Evolutionary conservation across 2,113 vertebrate genomes (phyloP).

Genomic region (Haemorhous mexicanus): DNA sequence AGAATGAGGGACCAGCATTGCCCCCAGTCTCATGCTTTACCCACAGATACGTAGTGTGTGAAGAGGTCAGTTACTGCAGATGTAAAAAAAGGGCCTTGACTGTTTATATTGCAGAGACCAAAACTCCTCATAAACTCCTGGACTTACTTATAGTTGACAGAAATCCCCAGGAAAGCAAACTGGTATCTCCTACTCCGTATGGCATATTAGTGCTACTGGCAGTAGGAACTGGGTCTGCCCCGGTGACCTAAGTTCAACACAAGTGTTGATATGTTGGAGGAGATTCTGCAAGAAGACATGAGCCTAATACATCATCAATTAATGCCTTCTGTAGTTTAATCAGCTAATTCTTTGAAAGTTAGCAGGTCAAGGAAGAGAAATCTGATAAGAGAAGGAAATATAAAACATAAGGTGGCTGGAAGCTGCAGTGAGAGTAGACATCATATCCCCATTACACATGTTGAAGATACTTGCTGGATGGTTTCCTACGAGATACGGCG

Average conservation of each 20-base stretch:
- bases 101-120: not conserved
- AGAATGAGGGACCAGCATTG: not conserved
- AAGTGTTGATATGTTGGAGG: not conserved
- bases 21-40: fast-evolving
- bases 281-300: not conserved
- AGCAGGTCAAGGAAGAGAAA: not conserved
- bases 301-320: not conserved
- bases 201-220: too few species aligned
- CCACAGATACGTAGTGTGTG: not conserved
- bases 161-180: not conserved
- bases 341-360: not conserved
- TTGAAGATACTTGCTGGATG: not conserved
- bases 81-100: fast-evolving
- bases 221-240: not conserved
- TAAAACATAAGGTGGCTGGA: not conserved
- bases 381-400: not conserved
- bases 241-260: not conserved
- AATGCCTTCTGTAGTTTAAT: not conserved
- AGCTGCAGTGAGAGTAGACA: not conserved
- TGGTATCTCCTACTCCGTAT: fast-evolving
- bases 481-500: fast-evolving
- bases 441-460: not conserved
- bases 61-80: not conserved
- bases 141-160: not conserved
- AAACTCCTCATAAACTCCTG: not conserved